These are phyloP conservation scores for Odontamblyopus lacepedii DNA, from an alignment of 2,797 vertebrate genomes.

Conservation along the genomic window DNA sequence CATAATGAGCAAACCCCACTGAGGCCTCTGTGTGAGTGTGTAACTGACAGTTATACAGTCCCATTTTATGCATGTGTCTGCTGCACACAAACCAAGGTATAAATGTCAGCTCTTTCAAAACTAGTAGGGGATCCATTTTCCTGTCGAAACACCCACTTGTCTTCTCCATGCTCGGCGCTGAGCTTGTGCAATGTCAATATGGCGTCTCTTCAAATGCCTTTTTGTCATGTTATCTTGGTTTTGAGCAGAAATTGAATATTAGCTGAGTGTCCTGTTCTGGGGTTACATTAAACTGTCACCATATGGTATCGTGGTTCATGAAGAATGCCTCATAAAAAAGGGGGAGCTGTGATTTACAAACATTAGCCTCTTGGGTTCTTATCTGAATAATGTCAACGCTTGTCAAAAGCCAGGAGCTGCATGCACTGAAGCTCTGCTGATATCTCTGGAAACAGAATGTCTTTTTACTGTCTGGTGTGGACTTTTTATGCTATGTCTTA, in stretches of 20 bases:
- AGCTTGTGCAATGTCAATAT: slow-evolving; percentile 15
- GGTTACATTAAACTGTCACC: slow-evolving; percentile 54
- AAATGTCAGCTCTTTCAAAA: slow-evolving; percentile 40
- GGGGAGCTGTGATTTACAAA: slow-evolving; percentile 56
- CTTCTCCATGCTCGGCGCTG: slow-evolving; percentile 15
- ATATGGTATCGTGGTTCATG: slow-evolving; percentile 25
- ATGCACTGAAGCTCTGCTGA: slow-evolving; percentile 31
- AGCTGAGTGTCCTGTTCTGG: slow-evolving; percentile 11
- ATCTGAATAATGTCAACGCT: slow-evolving; percentile 60
- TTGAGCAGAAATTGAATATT: slow-evolving; percentile 43
- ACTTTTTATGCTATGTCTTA: slow-evolving; percentile 41
- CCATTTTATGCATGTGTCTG: slow-evolving; percentile 16
- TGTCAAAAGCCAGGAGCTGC: slow-evolving; percentile 39
- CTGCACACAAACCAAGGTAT: slow-evolving; percentile 15
- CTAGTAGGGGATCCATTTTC: slow-evolving; percentile 33
- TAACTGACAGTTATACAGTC: slow-evolving; percentile 2
- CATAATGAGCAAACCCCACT: not conserved
- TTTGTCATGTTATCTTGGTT: slow-evolving; percentile 36
- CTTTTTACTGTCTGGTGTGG: slow-evolving; percentile 52
- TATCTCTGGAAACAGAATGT: slow-evolving; percentile 60
- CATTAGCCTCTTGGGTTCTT: slow-evolving; percentile 53
- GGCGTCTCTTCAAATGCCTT: slow-evolving; percentile 32
- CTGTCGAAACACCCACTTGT: slow-evolving; percentile 31
- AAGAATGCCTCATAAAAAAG: slow-evolving; percentile 38
- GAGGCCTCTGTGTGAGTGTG: not conserved